A percentile compares a stretch with the other conserved stretches of the same genome.
Evolutionary conservation across 2,888 invertebrate genomes (phyloP).

Genomic region (Pycnomerus fuliginosus): DNA sequence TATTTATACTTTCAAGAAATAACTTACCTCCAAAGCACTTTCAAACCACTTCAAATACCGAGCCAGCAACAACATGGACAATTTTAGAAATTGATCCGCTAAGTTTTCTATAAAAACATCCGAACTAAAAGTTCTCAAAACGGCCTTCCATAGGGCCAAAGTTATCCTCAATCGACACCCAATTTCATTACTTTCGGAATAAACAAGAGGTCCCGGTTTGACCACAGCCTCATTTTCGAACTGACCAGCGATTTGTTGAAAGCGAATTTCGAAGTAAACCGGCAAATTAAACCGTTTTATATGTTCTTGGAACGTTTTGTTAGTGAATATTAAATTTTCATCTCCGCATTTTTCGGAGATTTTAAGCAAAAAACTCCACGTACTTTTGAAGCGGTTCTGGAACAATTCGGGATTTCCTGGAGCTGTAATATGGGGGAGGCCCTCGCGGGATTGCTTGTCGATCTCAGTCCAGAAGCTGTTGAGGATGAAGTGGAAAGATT

Average conservation of each 20-base stretch:
- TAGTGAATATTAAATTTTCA: conserved; percentile 61
- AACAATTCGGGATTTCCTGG: conserved; percentile 90
- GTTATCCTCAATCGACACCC: conserved; percentile 56
- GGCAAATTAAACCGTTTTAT: conserved; percentile 86
- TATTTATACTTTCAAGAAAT: too few relatives aligned
- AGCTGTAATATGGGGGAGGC: conserved; percentile 82
- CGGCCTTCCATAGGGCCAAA: conserved; percentile 54
- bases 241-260: conserved; percentile 86
- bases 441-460: conserved; percentile 77
- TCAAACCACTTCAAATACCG: conserved; percentile 76
- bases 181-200: conserved; percentile 43
- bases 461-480: conserved; percentile 88
- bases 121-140: conserved; percentile 68
- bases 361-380: conserved; percentile 71
- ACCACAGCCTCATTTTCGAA: conserved; percentile 56
- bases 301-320: conserved; percentile 74
- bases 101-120: conserved; percentile 78
- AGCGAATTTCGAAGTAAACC: conserved; percentile 95
- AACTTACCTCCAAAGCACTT: conserved; percentile 25
- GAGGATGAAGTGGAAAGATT: conserved; percentile 74
- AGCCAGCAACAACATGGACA: conserved; percentile 79
- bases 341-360: conserved; percentile 68
- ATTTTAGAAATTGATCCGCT: conserved; percentile 84
- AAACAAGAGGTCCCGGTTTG: conserved; percentile 28
- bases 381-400: conserved; percentile 77